A percentile compares a stretch with the other conserved stretches of the same genome.
Conservation (phyloP, 2,888 invertebrate genomes). For the Mylabris sibirica region DNA sequence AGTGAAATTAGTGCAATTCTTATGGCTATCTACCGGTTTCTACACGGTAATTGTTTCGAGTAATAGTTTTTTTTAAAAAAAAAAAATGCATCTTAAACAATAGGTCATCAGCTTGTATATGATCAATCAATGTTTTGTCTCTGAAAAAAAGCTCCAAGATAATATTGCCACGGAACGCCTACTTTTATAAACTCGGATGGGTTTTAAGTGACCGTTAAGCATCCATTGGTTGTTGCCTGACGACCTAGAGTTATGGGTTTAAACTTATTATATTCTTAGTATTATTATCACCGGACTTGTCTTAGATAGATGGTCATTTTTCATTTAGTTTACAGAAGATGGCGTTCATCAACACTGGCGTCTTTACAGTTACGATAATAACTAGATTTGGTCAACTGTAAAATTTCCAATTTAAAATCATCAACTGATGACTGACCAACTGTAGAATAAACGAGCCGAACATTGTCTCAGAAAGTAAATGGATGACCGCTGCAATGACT, state of each 20-base stretch:
- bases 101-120: constrained; percentile 50
- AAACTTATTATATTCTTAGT: constrained; percentile 43
- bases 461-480: constrained; percentile 36
- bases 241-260: constrained; percentile 47
- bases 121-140: constrained; percentile 56
- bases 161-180: constrained; percentile 51
- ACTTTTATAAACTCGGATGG: constrained; percentile 48
- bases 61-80: constrained; percentile 19
- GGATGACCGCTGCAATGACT: constrained; percentile 34
- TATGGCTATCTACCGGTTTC: constrained; percentile 26
- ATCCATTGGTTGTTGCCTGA: constrained; percentile 49
- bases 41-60: constrained; percentile 31
- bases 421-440: constrained; percentile 23
- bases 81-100: constrained; percentile 41
- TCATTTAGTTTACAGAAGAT: constrained; percentile 3
- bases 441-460: constrained; percentile 33
- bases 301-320: constrained; percentile 14
- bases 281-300: constrained; percentile 38
- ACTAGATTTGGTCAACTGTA: constrained; percentile 24
- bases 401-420: constrained; percentile 19
- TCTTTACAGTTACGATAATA: constrained; percentile 14
- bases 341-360: constrained; percentile 5
- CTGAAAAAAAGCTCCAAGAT: constrained; percentile 52
- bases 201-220: constrained; percentile 46
- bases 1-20: constrained; percentile 8